Evolutionary conservation across 1,140 invertebrate species (phyloP).

Genomic region (Atta cephalotes): DNA sequence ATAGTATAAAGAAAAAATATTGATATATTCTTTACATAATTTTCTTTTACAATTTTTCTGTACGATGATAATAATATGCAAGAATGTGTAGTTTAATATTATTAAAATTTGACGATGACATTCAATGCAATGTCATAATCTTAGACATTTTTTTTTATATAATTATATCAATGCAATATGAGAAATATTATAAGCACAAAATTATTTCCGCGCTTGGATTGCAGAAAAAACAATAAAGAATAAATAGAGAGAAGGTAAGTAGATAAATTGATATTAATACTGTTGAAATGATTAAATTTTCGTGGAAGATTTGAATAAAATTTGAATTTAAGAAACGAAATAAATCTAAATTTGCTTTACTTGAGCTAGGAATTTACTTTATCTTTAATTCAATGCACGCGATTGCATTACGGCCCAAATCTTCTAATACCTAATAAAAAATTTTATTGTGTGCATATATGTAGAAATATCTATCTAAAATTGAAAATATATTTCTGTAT

Average conservation of each 20-base stretch:
- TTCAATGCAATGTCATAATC: not conserved
- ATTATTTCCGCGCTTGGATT: not conserved
- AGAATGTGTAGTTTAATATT: slow-evolving; percentile 2
- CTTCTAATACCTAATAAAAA: not conserved
- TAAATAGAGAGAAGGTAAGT: not conserved
- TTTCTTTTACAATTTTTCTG: not conserved
- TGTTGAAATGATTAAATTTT: not conserved
- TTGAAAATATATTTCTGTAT: not conserved
- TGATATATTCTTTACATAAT: not conserved
- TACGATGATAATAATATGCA: not conserved
- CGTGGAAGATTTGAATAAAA: not conserved
- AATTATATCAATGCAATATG: not conserved
- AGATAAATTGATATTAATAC: not conserved
- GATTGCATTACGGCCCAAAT: not conserved
- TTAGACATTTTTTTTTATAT: not conserved
- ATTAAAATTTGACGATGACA: not conserved
- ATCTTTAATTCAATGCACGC: not conserved
- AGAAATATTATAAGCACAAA: not conserved
- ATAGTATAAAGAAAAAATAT: not conserved
- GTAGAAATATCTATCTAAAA: not conserved
- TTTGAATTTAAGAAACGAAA: not conserved
- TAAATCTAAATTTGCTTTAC: not conserved
- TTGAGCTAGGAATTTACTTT: not conserved
- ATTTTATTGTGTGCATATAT: not conserved
- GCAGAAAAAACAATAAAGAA: not conserved